Base-by-base conservation (phyloP, 2,888 invertebrate genomes). In the Orchestes rusci region DNA sequence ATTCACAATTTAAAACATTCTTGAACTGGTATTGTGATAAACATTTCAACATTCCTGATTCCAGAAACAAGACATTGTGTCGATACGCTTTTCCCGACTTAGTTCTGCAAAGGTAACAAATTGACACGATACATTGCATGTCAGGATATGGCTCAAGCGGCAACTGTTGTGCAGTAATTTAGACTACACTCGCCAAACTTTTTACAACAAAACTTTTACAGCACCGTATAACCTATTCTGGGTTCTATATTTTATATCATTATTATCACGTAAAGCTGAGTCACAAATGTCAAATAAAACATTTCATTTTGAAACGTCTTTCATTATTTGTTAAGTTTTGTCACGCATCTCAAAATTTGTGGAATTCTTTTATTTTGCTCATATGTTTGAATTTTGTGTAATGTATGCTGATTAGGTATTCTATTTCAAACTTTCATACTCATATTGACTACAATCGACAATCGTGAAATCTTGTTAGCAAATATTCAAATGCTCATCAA, bases 61-160 rank as follows among this genome's bases (percentile, higher is more conserved):
- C n/a, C n/a, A n/a, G n/a, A n/a, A n/a, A n/a, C n/a, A n/a, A n/a
- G n/a, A n/a, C n/a, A n/a, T n/a, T n/a, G n/a, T n/a, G n/a, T n/a
- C n/a, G n/a, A n/a, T n/a, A n/a, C n/a, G n/a, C n/a, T n/a, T n/a
- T n/a, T n/a, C n/a, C n/a, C n/a, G n/a, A n/a, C n/a, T n/a, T n/a
- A n/a, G n/a, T n/a, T n/a, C n/a, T n/a, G n/a, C n/a, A n/a, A n/a
- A n/a, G n/a, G 39, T 29, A 32, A 39, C 44, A 31, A 37, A 41
- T 13, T 29, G 42, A 42, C 48, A 48, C 48, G 48, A 30, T 39
- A 48, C 40, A 33, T 48, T 48, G 43, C 48, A 48, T 48, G 48
- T 48, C 33, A 18, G 31, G 43, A 18, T 39, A 19, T 39, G 16
- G 35, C 43, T 36, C 40, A 31, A 23, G 37, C 37, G 23, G 32